Base-by-base conservation (phyloP, 2,888 invertebrate genomes). In the Lypha dubia region DNA sequence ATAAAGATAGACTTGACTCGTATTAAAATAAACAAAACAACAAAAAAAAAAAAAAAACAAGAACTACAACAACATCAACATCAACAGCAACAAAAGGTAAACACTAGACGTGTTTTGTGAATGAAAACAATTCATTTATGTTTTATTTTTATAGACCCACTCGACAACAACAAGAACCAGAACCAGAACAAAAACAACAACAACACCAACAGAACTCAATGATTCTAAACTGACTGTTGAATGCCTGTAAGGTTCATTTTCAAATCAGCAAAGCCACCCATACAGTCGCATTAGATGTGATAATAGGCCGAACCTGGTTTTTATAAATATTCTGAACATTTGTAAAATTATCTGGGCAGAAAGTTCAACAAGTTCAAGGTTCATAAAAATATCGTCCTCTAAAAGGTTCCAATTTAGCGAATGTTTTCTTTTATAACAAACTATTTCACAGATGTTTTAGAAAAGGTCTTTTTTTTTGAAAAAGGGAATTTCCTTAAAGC, bases 151-250 rank as follows among this genome's bases (percentile, higher is more conserved):
- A 83, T 79, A 67, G 62, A 83, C 74, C 79, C 79, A 62, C 83
- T 74, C 73, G 60, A 76, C 62, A 56, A 41, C 63, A 41, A 67
- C 63, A 41, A 6, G 5, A n/a, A n/a, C n/a, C n/a, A n/a, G n/a
- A n/a, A n/a, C n/a, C n/a, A n/a, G n/a, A n/a, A n/a, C n/a, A n/a
- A n/a, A n/a, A n/a, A n/a, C n/a, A n/a, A n/a, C 73, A 53, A 76
- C 62, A 56, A 41, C 63, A 41, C 58, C 63, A 41, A 6, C 2
- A 41, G 8, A 70, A 76, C 53, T 56, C 24, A 70, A 60, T 70
- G 38, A 77, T 73, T 73, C 63, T 49, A 79, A 83, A 74, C 67
- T 74, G 79, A 74, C 83, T 83, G 83, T 79, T 83, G 83, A 73
- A 83, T 79, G 83, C 83, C 79, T 71, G 73, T 17, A 62, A 83